Evolutionary conservation across 1,140 invertebrate genomes (phyloP).

Genomic region (Rhyacophila brunnea): DNA sequence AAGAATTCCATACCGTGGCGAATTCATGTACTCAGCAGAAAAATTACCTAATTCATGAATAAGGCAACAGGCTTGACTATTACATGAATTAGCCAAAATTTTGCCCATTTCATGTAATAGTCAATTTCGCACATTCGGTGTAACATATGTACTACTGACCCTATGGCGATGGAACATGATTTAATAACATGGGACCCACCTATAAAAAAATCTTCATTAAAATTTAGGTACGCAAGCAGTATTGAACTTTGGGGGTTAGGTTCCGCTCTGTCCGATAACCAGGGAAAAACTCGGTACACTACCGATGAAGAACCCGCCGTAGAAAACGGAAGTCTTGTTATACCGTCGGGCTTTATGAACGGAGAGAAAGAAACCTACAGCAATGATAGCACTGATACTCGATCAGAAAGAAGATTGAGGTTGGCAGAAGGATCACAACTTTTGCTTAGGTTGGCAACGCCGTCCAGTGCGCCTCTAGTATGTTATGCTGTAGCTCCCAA

Average conservation of each 20-base stretch:
- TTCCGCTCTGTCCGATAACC: constrained; percentile 39
- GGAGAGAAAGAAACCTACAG: constrained; percentile 35
- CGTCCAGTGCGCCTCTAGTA: constrained; percentile 61
- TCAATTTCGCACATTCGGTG: too few species aligned
- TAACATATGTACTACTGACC: too few species aligned
- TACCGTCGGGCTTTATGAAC: constrained; percentile 24
- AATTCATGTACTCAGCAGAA: too few species aligned
- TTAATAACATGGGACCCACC: too few species aligned
- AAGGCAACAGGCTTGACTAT: too few species aligned
- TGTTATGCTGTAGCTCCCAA: constrained; percentile 68
- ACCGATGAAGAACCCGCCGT: constrained; percentile 10
- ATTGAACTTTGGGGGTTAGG: constrained; percentile 68
- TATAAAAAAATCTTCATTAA: too few species aligned
- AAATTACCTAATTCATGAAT: too few species aligned
- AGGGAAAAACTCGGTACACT: constrained; percentile 37
- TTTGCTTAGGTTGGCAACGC: constrained; percentile 62
- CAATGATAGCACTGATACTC: constrained; percentile 20
- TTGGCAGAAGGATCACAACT: constrained; percentile 62
- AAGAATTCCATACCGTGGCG: too few species aligned
- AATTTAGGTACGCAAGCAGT: constrained; percentile 65
- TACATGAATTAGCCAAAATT: too few species aligned
- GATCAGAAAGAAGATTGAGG: constrained; percentile 39
- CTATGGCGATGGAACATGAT: too few species aligned
- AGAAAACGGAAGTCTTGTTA: background rate
- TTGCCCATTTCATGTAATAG: too few species aligned